Evolutionary conservation across 2,888 invertebrate species (phyloP), one percentile per base, ranked within the genome.

Genomic region (Lymantria dispar): DNA sequence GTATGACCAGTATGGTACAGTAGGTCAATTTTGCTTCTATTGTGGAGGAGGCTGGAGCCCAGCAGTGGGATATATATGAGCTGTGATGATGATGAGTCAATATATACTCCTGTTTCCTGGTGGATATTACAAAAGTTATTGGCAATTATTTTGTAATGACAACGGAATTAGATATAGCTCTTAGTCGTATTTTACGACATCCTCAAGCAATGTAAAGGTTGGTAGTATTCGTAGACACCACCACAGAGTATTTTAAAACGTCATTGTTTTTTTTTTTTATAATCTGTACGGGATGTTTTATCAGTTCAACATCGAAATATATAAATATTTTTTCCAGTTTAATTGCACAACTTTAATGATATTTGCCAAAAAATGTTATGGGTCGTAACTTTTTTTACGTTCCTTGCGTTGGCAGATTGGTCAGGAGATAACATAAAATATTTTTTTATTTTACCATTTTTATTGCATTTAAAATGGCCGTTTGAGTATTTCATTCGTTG

Each of bases 311-410:
- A 58, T 54, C 43, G 43, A 42, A 44, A 50, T n/a, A 48, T 46
- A 52, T 49, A 64, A 55, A 67, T 58, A 54, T 53, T 54, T n/a
- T n/a, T 50, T 12, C 45, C 15, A 47, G 30, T 63, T 70, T 61
- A 62, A 69, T 69, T 64, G 55, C 47, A 52, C 53, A 64, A 61
- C 45, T 67, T 72, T 66, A 66, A 63, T 56, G 65, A 57, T 63
- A 59, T 68, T 67, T 67, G 63, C 60, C 62, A 66, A 68, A 67
- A 42, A 56, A 53, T 62, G 70, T 76, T 74, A 72, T 72, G 56
- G 64, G 44, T 53, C 62, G 65, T 73, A 67, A 74, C 71, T 58
- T 54, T 50, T 68, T 70, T 62, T 56, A 60, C 54, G 58, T 60
- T 52, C 52, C 49, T 29, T 56, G 52, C 52, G 53, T 49, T 52